Conservation (phyloP, 2,113 vertebrate genomes). For the Pseudonaja textilis region DNA sequence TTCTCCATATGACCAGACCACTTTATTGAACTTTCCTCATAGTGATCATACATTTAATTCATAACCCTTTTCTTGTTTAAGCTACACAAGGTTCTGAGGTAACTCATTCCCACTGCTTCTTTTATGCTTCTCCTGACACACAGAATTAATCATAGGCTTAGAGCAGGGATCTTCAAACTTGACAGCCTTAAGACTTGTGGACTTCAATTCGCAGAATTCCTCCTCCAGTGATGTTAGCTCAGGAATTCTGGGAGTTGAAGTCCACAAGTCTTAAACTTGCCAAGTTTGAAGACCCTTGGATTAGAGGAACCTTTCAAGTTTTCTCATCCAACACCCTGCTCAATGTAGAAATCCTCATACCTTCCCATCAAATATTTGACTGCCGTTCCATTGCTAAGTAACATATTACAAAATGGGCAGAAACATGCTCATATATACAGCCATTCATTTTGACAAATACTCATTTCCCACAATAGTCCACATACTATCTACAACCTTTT, state of each 20-base stretch:
- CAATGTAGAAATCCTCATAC: background rate
- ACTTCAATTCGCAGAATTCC: too few relatives aligned
- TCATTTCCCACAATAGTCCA: background rate
- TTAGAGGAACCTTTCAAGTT: background rate
- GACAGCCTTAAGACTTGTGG: too few relatives aligned
- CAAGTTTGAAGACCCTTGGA: background rate
- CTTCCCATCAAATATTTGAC: background rate
- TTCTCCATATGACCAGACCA: background rate
- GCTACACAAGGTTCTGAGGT: background rate
- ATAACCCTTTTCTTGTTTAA: background rate
- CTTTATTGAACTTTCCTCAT: background rate
- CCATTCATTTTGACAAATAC: background rate
- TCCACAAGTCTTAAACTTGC: too few relatives aligned
- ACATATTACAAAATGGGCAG: background rate
- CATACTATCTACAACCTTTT: background rate
- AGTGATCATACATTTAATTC: background rate
- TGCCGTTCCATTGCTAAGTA: background rate
- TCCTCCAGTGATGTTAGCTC: too few relatives aligned
- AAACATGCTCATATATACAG: background rate
- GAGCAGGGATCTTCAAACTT: too few relatives aligned
- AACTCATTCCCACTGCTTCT: background rate
- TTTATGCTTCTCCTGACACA: background rate
- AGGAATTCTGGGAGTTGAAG: too few relatives aligned
- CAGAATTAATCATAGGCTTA: background rate
- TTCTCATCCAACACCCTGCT: background rate